Base-by-base conservation (phyloP, 1,140 invertebrate species). In the Bradysia coprophila region DNA sequence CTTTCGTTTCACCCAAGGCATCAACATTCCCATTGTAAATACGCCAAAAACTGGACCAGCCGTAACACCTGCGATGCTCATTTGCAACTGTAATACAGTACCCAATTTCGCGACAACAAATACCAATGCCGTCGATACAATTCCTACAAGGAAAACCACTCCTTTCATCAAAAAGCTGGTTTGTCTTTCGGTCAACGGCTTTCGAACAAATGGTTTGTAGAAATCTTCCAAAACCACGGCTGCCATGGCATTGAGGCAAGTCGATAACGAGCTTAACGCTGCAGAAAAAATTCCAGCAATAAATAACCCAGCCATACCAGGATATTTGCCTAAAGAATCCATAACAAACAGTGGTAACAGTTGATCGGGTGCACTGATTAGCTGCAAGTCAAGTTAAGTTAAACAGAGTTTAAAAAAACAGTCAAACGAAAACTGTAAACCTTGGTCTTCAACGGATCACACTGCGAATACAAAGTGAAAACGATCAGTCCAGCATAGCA, bases 181-280 rank as follows among this genome's bases (percentile, higher is more conserved):
- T 38, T 69, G 67, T 41, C 59, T 66, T 1, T 83, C 77, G 0
- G 67, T 68, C 0, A 90, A 60, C 1, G 73, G 63, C 33, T 55
- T 71, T 47, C 58, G 71, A 43, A 57, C 70, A 52, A 72, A 72
- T 2, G 65, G 75, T 54, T 76, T 79, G 38, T 78, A 75, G 48
- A 80, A 80, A 46, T 86, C 84, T 52, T 92, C 75, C 10, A 92
- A 63, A 43, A 94, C 81, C 6, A 93, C 81, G 16, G 90, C 89
- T 0, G 90, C 79, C 67, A 94, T 73, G 0, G 88, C 89, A 53
- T 94, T 95, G 16, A 94, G 63, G 19, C 87, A 89, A 15, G 89
- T 93, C 1, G 89, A 92, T 9, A 94, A 64, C 1, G 91, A 93
- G 61, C 89, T 85, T 3, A 91, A 61, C 21, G 84, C 81, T 15